phyloP scores from a whole-genome alignment of 2,888 invertebrate genomes.

The Anoncus sp. region DNA sequence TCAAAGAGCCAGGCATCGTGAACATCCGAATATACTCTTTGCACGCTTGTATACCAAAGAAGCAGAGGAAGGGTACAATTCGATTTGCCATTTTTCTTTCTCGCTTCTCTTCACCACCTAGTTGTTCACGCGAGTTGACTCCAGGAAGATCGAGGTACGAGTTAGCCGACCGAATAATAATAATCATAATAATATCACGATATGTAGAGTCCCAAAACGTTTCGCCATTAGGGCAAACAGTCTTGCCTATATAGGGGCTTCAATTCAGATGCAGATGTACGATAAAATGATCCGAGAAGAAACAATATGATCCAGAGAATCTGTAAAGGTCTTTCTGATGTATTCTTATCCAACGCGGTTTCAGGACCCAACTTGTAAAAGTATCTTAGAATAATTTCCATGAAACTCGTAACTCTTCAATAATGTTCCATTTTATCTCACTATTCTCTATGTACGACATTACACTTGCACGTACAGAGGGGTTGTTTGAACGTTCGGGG shows the following conservation, averaged over 20 bases:
- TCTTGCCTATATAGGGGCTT: neutral
- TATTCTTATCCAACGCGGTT: too few relatives aligned
- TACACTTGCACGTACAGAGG: neutral
- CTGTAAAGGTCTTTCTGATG: too few relatives aligned
- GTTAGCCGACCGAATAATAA: neutral
- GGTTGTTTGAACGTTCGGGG: constrained; percentile 9
- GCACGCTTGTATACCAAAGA: neutral
- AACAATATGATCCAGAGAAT: neutral
- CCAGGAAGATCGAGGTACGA: neutral
- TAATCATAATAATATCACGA: neutral
- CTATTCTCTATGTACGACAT: neutral
- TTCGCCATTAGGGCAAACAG: constrained; percentile 39
- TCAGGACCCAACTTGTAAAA: neutral
- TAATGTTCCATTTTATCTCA: neutral
- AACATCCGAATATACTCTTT: constrained; percentile 23
- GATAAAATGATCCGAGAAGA: neutral
- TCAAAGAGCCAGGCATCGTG: constrained; percentile 29
- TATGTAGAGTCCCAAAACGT: constrained; percentile 48
- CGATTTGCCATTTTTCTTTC: constrained; percentile 48
- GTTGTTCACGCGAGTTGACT: constrained; percentile 79
- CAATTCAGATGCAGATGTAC: neutral
- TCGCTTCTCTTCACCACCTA: constrained; percentile 59
- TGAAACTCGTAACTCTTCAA: neutral
- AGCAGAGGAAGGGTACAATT: constrained; percentile 1
- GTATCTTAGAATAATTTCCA: neutral